Evolutionary conservation across 2,797 vertebrate genomes (phyloP).

Genomic region (Coccyzus lansbergi): DNA sequence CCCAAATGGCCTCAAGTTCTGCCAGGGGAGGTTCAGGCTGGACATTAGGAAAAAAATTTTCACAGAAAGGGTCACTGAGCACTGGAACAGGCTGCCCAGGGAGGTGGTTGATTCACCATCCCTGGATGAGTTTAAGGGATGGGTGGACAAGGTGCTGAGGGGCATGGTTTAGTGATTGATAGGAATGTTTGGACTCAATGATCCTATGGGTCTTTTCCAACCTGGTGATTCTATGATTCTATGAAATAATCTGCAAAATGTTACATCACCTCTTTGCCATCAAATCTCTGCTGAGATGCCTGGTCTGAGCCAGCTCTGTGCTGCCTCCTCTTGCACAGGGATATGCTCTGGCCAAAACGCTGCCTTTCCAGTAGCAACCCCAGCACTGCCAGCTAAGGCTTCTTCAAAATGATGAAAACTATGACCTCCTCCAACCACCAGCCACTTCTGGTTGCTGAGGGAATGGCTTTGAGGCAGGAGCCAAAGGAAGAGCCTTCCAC

Average conservation of each 20-base stretch:
- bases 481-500: neutral
- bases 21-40: too few relatives aligned
- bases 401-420: neutral
- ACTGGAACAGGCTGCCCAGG: too few relatives aligned
- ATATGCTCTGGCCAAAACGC: neutral
- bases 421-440: fast-evolving
- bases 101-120: too few relatives aligned
- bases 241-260: neutral
- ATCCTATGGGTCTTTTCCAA: too few relatives aligned
- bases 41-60: too few relatives aligned
- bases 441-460: neutral
- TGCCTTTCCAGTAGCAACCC: neutral
- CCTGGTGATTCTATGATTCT: too few relatives aligned
- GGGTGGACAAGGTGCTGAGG: too few relatives aligned
- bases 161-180: too few relatives aligned
- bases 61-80: too few relatives aligned
- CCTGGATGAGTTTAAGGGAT: too few relatives aligned
- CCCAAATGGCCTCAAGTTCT: too few relatives aligned
- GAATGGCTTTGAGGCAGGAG: neutral
- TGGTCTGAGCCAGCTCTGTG: neutral
- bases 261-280: neutral
- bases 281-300: neutral
- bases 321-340: neutral
- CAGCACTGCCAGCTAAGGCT: neutral
- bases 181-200: too few relatives aligned